These are phyloP conservation scores for Mallotus villosus DNA, from an alignment of 2,797 vertebrate genomes.

Conservation along the genomic window DNA sequence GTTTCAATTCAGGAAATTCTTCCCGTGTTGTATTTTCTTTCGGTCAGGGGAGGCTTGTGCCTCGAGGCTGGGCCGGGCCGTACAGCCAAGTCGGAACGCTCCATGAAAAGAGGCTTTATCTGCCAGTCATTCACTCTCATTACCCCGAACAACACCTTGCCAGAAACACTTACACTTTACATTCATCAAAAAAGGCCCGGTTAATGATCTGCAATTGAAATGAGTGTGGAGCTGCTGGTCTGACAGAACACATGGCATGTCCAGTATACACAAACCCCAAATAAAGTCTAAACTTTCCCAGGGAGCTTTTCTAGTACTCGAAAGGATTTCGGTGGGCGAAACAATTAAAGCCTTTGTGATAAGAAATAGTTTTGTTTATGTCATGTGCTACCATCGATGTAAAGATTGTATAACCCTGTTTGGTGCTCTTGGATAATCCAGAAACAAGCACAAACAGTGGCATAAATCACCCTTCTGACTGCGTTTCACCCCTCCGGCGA, in stretches of 20 bases:
- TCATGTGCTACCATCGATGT: constrained; percentile 4
- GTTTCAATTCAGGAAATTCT: constrained; percentile 82
- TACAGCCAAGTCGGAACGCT: constrained; percentile 33
- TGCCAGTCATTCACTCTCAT: constrained; percentile 49
- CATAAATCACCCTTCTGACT: constrained; percentile 42
- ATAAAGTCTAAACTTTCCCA: constrained; percentile 41
- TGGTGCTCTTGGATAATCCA: constrained; percentile 28
- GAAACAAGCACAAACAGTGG: constrained; percentile 23
- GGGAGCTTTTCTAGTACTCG: constrained; percentile 21
- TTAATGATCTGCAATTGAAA: constrained; percentile 41
- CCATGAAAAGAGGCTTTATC: constrained; percentile 71
- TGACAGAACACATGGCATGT: constrained; percentile 35
- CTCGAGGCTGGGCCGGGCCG: constrained; percentile 23
- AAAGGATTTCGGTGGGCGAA: constrained; percentile 13
- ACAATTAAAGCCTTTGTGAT: constrained; percentile 49
- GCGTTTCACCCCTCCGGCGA: constrained; percentile 25
- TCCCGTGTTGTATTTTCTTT: constrained; percentile 64
- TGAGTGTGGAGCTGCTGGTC: constrained; percentile 32
- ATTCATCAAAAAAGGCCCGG: constrained; percentile 53
- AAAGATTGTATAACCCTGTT: constrained; percentile 26
- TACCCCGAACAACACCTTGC: constrained; percentile 51
- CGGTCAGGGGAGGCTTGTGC: constrained; percentile 48
- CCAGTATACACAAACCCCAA: constrained; percentile 30
- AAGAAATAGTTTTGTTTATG: constrained; percentile 18
- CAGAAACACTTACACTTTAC: constrained; percentile 57